Base-by-base conservation (phyloP, 92 coral and sea anemone species). In the Bergia sp. region DNA sequence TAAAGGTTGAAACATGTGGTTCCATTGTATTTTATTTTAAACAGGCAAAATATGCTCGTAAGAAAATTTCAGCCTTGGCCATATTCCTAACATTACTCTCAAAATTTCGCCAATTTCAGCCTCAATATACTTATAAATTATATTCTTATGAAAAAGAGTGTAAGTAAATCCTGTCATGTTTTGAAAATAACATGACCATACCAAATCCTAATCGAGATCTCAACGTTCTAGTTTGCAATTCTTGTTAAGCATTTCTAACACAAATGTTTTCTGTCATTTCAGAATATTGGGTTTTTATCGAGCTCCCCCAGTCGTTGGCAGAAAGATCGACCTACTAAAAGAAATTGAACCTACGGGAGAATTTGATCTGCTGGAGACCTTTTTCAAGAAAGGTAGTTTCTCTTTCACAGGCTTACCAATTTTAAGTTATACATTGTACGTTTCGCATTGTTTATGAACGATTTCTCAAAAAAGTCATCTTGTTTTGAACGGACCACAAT, bases 241-340 rank as follows among this genome's bases (percentile, higher is more conserved):
- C 43, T 36, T 57, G 23, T 49, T 29, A 80, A 4, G 23, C 3
- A 5, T 75, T 75, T 40, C 18, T 21, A 36, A 77, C 45, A 4
- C 13, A 29, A 29, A 15, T 4, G 13, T 80, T 66, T 29, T 64
- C 77, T 85, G 23, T 47, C 12, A 55, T 86, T 74, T 66, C 84
- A 96, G 99, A 85, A 87, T 95, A 20, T 88, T 96, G 53, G 98
- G 99, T 23, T 96, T 96, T 90, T 89, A 95, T 80, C 94, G 99
- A 82, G 99, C 99, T 7, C 99, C 99, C 15, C 98, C 96, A 37
- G 99, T 96, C 20, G 95, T 93, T 77, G 99, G 99, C 71, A 91
- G 99, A 53, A 90, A 86, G 61, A 76, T 96, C 39, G 91, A 96
- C 86, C 82, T 95, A 58, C 89, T 94, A 45, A 92, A 94, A 38